These are phyloP conservation scores for Chaunax sp. DNA, from an alignment of 2,797 vertebrate species.

Conservation along the genomic window DNA sequence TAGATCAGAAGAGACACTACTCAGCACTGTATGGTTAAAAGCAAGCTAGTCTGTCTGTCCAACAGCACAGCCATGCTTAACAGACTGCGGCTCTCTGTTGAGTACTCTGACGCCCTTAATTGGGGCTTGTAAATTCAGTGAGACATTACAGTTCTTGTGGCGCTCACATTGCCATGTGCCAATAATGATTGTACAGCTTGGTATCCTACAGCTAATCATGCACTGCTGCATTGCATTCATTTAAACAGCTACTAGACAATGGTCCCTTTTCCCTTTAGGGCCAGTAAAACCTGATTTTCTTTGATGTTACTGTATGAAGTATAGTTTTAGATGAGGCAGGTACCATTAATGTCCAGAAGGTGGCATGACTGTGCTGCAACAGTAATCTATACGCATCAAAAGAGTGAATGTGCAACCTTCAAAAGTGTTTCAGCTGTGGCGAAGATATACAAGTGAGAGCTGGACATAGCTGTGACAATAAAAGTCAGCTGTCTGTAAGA, in stretches of 20 bases:
- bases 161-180: conserved; percentile 16
- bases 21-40: conserved; percentile 57
- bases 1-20: conserved; percentile 77
- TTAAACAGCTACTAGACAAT: conserved; percentile 46
- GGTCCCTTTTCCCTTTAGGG: conserved; percentile 56
- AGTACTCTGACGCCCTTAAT: conserved; percentile 34
- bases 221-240: conserved; percentile 24
- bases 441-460: not conserved
- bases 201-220: conserved; percentile 41
- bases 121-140: conserved; percentile 33
- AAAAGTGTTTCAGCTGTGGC: not conserved
- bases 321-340: conserved; percentile 16
- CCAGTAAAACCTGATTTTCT: conserved; percentile 52
- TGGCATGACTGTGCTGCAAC: conserved; percentile 48
- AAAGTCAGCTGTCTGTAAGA: conserved; percentile 2
- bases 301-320: not conserved
- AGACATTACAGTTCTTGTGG: conserved; percentile 25
- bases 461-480: not conserved
- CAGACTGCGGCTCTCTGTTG: conserved; percentile 11
- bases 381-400: conserved; percentile 16
- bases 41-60: conserved; percentile 33
- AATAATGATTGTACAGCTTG: conserved; percentile 57
- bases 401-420: not conserved
- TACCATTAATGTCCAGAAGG: conserved; percentile 51
- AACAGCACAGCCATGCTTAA: conserved; percentile 15